A percentile compares a stretch with the other conserved stretches of the same genome.
Conservation (phyloP, 2,797 vertebrate species). For the Schizothorax lantsangensis region DNA sequence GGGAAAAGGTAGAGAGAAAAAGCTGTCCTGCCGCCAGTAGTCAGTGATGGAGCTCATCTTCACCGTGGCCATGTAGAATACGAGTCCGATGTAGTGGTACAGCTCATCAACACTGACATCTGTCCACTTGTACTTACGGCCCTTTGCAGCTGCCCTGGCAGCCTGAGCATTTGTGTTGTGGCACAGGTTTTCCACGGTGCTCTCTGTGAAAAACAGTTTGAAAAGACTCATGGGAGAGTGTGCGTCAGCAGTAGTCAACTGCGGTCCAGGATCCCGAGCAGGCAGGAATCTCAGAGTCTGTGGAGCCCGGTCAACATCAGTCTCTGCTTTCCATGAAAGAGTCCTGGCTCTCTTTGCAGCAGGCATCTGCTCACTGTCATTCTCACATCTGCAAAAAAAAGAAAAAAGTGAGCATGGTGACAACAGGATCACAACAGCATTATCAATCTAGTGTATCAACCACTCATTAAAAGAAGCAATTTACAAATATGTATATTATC, state of each 20-base stretch:
- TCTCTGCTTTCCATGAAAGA: neutral
- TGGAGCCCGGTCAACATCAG: neutral
- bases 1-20: conserved; percentile 6
- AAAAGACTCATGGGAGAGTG: too few relatives aligned
- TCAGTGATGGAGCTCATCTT: conserved; percentile 21
- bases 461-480: neutral
- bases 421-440: neutral
- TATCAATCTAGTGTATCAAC: neutral
- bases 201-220: too few relatives aligned
- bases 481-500: too few relatives aligned
- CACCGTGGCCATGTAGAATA: conserved; percentile 27
- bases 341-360: neutral
- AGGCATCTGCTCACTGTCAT: neutral
- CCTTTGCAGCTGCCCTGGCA: too few relatives aligned
- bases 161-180: too few relatives aligned
- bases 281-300: neutral
- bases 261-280: too few relatives aligned
- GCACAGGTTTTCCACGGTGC: too few relatives aligned
- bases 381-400: neutral
- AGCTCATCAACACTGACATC: conserved; percentile 1
- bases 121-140: conserved; percentile 26
- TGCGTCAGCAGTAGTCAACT: too few relatives aligned
- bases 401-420: neutral
- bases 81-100: conserved; percentile 21
- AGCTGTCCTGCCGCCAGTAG: conserved; percentile 35